phyloP scores from a whole-genome alignment of 2,113 vertebrate genomes.

The Coreoperca whiteheadi region DNA sequence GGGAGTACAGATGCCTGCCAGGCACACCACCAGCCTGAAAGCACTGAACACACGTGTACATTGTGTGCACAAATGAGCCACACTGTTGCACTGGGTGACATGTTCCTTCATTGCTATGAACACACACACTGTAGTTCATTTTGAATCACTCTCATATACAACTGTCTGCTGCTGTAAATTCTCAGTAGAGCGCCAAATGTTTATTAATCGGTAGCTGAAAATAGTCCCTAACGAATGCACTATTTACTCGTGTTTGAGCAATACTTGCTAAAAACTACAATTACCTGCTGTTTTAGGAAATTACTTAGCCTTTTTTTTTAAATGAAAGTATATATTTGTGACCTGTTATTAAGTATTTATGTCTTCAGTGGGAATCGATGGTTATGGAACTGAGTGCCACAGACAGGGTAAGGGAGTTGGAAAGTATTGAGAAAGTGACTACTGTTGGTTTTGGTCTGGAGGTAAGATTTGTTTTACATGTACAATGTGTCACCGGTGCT shows the following conservation, averaged over 20 bases:
- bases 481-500: neutral
- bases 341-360: neutral
- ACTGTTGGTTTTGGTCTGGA: neutral
- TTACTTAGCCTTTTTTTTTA: neutral
- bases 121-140: neutral
- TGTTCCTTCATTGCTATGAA: neutral
- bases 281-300: neutral
- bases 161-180: neutral
- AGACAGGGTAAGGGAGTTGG: neutral
- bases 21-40: conserved; percentile 57
- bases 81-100: too few relatives aligned
- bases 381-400: neutral
- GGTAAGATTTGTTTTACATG: neutral
- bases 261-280: neutral
- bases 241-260: neutral
- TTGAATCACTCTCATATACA: neutral
- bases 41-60: conserved; percentile 11
- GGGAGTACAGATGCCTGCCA: conserved; percentile 82
- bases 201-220: neutral
- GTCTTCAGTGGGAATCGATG: neutral
- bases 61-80: neutral
- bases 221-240: neutral
- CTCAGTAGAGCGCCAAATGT: neutral
- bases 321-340: neutral
- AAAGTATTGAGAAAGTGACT: neutral